Percentiles rank a stretch among this genome's conserved stretches.
Evolutionary conservation across 1,140 invertebrate species (phyloP).

Genomic region (Lerema accius): DNA sequence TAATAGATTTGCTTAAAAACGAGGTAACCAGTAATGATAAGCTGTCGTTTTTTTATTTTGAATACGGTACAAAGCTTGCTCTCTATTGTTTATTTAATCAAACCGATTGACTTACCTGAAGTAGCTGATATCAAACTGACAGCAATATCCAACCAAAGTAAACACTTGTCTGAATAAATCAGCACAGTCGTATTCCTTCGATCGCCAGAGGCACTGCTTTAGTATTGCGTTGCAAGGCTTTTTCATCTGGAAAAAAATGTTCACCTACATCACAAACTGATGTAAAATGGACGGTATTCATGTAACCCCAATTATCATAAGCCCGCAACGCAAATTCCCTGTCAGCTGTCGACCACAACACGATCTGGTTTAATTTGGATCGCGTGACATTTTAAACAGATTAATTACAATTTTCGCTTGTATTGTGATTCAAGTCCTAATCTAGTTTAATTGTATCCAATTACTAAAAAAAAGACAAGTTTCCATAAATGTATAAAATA

Average conservation of each 20-base stretch:
- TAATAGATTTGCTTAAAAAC: too few species aligned
- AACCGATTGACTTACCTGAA: constrained; percentile 52
- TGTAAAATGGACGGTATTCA: not conserved
- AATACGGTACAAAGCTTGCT: not conserved
- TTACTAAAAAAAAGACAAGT: too few species aligned
- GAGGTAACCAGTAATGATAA: too few species aligned
- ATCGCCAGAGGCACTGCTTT: constrained; percentile 60
- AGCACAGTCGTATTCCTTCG: constrained; percentile 48
- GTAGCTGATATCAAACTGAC: constrained; percentile 62
- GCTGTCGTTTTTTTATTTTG: too few species aligned
- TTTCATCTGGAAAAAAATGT: constrained; percentile 51
- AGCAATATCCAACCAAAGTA: constrained; percentile 58
- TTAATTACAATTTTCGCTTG: not conserved
- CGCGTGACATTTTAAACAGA: not conserved
- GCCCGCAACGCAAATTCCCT: not conserved
- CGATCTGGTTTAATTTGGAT: not conserved
- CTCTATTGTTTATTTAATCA: not conserved
- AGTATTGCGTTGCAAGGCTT: constrained; percentile 60
- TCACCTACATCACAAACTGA: too few species aligned
- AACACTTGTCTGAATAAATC: constrained; percentile 59
- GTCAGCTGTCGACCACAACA: not conserved
- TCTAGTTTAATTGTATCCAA: too few species aligned
- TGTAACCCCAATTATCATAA: constrained; percentile 7
- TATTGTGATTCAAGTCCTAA: too few species aligned
- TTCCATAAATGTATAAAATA: too few species aligned